phyloP scores from a whole-genome alignment of 1,140 invertebrate species.

The Panulirus ornatus region DNA sequence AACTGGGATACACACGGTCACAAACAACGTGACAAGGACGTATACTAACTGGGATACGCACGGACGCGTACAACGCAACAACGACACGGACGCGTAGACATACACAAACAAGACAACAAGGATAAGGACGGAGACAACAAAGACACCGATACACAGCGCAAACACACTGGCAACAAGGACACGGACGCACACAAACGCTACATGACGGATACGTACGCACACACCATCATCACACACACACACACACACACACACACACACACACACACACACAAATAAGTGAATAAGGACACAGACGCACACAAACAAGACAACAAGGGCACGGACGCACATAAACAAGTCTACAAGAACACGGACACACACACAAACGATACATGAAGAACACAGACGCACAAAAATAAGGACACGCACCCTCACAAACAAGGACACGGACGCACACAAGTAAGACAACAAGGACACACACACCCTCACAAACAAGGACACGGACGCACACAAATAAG shows the following conservation, averaged over 20 bases:
- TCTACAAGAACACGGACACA: neutral
- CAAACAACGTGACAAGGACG: no score
- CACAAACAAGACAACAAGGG: neutral
- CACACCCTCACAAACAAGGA: neutral
- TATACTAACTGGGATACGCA: no score
- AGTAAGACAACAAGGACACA: neutral
- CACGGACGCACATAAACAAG: neutral
- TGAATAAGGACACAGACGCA: neutral
- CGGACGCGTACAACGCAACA: neutral
- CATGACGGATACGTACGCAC: neutral
- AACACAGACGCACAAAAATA: neutral
- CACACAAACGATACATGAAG: neutral
- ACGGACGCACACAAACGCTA: neutral
- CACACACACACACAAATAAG: neutral
- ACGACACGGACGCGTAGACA: neutral
- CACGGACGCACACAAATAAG: neutral
- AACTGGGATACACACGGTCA: no score
- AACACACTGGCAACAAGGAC: no score
- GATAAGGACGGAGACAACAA: neutral
- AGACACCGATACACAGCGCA: no score
- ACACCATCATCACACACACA: constrained; percentile 8
- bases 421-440: neutral
- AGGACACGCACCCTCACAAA: neutral
- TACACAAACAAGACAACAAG: neutral
- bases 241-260: constrained; percentile 19